phyloP scores from a whole-genome alignment of 92 coral and sea anemone genomes.

The Zoanthus sansibaricus region DNA sequence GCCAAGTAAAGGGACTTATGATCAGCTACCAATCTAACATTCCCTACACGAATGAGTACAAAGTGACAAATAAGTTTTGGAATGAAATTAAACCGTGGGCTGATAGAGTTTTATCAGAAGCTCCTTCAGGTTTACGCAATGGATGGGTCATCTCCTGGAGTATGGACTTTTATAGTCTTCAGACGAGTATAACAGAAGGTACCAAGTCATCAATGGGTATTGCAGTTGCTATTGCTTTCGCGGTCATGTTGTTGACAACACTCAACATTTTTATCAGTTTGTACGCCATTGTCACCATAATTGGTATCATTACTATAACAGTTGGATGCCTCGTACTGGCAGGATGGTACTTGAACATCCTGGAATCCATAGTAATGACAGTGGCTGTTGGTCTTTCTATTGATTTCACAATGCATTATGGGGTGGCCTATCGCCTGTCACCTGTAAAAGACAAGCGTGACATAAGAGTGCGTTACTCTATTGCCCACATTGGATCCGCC shows the following conservation, averaged over 20 bases:
- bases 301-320: constrained; percentile 84
- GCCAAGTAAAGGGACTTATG: constrained; percentile 47
- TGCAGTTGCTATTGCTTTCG: constrained; percentile 89
- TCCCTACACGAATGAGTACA: constrained; percentile 64
- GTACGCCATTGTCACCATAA: constrained; percentile 91
- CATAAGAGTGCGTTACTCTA: constrained; percentile 81
- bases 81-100: constrained; percentile 65
- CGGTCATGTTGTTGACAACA: constrained; percentile 87
- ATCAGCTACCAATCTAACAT: constrained; percentile 70
- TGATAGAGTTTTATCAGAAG: constrained; percentile 60
- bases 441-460: constrained; percentile 68
- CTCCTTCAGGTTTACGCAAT: constrained; percentile 79
- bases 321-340: constrained; percentile 88
- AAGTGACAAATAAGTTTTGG: constrained; percentile 78
- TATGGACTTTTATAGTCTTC: constrained; percentile 77
- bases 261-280: constrained; percentile 92
- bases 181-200: constrained; percentile 75
- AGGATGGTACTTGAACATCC: constrained; percentile 93
- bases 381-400: constrained; percentile 97
- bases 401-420: constrained; percentile 98
- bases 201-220: constrained; percentile 86
- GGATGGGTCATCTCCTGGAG: constrained; percentile 75
- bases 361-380: constrained; percentile 93
- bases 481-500: constrained; percentile 94
- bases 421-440: constrained; percentile 91